phyloP scores from a whole-genome alignment of 2,888 invertebrate species.

The Mantis religiosa region DNA sequence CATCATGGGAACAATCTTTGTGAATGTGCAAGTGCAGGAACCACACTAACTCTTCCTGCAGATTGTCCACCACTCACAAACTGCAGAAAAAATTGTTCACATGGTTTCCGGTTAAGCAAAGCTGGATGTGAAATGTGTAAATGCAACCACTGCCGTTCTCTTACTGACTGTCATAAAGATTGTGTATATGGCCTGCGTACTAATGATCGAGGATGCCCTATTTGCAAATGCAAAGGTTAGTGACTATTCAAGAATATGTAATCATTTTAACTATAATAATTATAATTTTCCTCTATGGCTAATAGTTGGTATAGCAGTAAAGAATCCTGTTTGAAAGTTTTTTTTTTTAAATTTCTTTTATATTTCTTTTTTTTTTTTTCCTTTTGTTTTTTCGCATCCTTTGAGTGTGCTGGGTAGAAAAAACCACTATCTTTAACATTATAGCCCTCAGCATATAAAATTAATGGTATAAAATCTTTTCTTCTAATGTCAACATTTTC shows the following conservation, averaged over 20 bases:
- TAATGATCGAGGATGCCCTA: conserved; percentile 48
- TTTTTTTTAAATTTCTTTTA: too few relatives aligned
- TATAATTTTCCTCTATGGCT: too few relatives aligned
- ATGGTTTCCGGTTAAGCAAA: conserved; percentile 50
- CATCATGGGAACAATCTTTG: conserved; percentile 35
- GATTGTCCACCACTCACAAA: conserved; percentile 49
- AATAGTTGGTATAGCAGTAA: too few relatives aligned
- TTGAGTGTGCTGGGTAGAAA: too few relatives aligned
- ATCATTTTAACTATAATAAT: too few relatives aligned
- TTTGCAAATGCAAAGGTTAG: conserved; percentile 49
- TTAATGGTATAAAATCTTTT: too few relatives aligned
- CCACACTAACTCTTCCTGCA: conserved; percentile 20
- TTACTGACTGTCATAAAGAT: conserved; percentile 46
- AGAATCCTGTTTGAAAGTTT: too few relatives aligned
- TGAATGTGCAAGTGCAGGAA: conserved; percentile 31
- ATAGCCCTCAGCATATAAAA: too few relatives aligned
- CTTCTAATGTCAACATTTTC: too few relatives aligned
- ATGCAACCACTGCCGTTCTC: conserved; percentile 47
- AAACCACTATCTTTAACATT: too few relatives aligned
- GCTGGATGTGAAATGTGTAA: conserved; percentile 49
- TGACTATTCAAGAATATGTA: background rate
- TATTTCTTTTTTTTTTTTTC: too few relatives aligned
- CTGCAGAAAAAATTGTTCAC: conserved; percentile 53
- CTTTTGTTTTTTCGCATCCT: too few relatives aligned
- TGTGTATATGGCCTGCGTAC: conserved; percentile 49